Base-by-base conservation (phyloP, 2,113 vertebrate genomes). In the Leptobrachium ailaonicum region DNA sequence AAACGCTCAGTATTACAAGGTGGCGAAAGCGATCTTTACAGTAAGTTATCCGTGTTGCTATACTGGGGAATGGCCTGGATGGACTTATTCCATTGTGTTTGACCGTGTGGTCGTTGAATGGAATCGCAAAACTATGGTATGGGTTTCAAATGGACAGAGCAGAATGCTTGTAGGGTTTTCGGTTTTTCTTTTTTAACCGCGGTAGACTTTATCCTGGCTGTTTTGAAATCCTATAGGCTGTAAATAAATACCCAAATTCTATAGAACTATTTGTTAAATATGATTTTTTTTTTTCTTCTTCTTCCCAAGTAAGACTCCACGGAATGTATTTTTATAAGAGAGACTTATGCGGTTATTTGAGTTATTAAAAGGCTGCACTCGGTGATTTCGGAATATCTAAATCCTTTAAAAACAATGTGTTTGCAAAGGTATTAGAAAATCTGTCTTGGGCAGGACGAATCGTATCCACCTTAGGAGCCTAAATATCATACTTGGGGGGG, bases 201-300 rank as follows among this genome's bases (percentile, higher is more conserved):
- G 6, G 50, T 54, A 54, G 11, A 6, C 6, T 54, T 13, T 60
- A 4, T 13, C 11, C 9, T 60, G 56, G 56, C 13, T 60, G 6
- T 14, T 60, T 14, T 60, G 56, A 60, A 60, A 60, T 94, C 91
- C 87, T 93, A 92, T 86, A 89, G 92, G 90, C 90, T 94, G 91
- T 90, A 92, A 79, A 91, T 87, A 86, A 92, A 89, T 88, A 91
- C 92, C 87, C 89, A 88, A 91, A 91, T 87, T 86, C 89, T 89
- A 90, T 90, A 88, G 91, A 91, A 92, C 90, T 92, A 91, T 87
- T 92, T 88, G 92, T 92, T 92, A 91, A 92, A 92, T 92, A 89
- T 92, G 88, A 90, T 91, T 91, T 88, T 92, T 92, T 89, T 91
- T 92, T 32, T 32, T n/a, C n/a, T 32, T 32, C 20, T 32, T 32